A percentile compares a stretch with the other conserved stretches of the same genome.
Conservation (phyloP, 2,113 vertebrate genomes). For the Eublepharis macularius region DNA sequence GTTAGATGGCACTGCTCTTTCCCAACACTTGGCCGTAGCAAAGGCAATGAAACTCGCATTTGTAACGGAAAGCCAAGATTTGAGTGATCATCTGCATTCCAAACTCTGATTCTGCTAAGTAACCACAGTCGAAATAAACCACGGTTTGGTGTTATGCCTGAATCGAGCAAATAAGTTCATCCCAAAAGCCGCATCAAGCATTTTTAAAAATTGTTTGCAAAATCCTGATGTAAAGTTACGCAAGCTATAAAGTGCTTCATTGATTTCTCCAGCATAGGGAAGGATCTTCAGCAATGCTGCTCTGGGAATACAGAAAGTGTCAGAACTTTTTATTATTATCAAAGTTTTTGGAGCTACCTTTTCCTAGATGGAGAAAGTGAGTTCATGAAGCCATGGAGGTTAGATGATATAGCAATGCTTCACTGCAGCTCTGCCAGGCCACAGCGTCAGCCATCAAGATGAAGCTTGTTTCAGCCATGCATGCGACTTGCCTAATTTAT, state of each 20-base stretch:
- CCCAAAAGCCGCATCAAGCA: background rate
- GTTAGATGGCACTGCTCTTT: no score
- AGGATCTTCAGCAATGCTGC: background rate
- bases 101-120: no score
- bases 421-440: constrained; percentile 13
- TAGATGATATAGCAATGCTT: background rate
- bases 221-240: background rate
- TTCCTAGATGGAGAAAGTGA: background rate
- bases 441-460: background rate
- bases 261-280: background rate
- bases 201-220: background rate
- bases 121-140: no score
- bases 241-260: background rate
- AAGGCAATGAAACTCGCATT: no score
- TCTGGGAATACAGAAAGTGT: background rate
- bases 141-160: no score
- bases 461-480: background rate
- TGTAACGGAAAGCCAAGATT: no score
- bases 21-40: no score
- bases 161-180: background rate
- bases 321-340: background rate
- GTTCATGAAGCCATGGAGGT: background rate
- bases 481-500: background rate
- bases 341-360: background rate
- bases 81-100: no score